phyloP scores from a whole-genome alignment of 2,888 invertebrate genomes.

The Folsomia manolachei region DNA sequence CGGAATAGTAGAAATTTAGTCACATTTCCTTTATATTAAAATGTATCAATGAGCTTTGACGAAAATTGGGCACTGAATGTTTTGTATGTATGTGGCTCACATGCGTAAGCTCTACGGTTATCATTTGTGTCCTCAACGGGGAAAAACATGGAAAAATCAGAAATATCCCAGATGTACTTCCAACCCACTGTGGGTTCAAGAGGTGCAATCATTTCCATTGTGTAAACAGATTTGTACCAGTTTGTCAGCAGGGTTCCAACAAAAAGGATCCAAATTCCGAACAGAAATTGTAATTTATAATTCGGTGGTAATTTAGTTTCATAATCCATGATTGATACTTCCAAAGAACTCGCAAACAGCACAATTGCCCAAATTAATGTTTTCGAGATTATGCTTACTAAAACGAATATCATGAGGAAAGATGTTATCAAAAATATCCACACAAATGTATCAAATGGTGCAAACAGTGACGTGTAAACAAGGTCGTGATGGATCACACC shows the following conservation, averaged over 20 bases:
- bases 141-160: not conserved
- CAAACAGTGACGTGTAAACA: not conserved
- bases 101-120: not conserved
- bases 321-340: no score
- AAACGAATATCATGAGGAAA: not conserved
- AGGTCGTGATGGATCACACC: not conserved
- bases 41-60: not conserved
- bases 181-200: not conserved
- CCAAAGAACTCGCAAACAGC: not conserved
- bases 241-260: not conserved
- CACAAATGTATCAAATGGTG: not conserved
- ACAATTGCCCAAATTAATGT: not conserved
- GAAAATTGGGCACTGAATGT: not conserved
- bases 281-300: not conserved
- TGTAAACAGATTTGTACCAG: no score
- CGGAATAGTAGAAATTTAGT: not conserved
- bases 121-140: not conserved
- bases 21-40: not conserved
- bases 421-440: not conserved
- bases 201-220: no score
- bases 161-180: not conserved
- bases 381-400: not conserved
- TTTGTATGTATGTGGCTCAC: no score
- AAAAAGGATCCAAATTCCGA: not conserved
- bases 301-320: not conserved